Evolutionary conservation across 2,113 vertebrate species (phyloP).

Genomic region (Clarias macrocephalus): DNA sequence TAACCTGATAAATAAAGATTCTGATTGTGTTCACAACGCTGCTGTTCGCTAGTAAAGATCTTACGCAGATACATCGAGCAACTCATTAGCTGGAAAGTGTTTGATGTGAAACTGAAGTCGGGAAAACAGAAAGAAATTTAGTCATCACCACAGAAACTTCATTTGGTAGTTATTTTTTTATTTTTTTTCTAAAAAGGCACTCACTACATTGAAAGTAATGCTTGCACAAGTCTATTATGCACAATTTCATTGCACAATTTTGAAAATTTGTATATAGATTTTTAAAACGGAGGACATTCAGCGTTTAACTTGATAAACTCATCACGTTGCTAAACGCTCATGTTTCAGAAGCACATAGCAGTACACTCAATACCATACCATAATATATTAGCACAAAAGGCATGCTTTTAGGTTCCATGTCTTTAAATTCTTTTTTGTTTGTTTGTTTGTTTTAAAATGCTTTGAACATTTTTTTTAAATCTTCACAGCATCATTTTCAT

Average conservation of each 20-base stretch:
- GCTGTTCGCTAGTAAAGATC: not conserved
- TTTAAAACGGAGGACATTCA: not conserved
- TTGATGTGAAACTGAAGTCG: not conserved
- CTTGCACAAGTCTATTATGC: constrained; percentile 60
- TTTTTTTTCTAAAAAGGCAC: constrained; percentile 62
- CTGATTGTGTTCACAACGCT: not conserved
- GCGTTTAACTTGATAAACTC: not conserved
- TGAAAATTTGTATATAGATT: not conserved
- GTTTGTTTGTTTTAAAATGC: constrained; percentile 15
- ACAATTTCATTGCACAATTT: constrained; percentile 52
- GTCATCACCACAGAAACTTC: not conserved
- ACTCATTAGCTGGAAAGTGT: not conserved
- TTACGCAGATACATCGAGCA: not conserved
- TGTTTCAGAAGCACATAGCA: constrained; percentile 60
- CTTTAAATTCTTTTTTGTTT: constrained; percentile 3
- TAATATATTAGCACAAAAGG: constrained; percentile 59
- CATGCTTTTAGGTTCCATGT: constrained; percentile 64
- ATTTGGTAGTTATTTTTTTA: constrained; percentile 60
- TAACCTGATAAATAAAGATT: not conserved
- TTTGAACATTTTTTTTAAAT: constrained; percentile 32
- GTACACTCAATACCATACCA: constrained; percentile 67
- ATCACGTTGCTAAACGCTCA: constrained; percentile 44
- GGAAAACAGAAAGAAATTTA: not conserved
- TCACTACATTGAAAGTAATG: constrained; percentile 69
- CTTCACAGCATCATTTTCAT: constrained; percentile 50